A percentile compares a stretch with the other conserved stretches of the same genome.
Conservation (phyloP, 2,113 vertebrate species). For the Edolisoma coerulescens region DNA sequence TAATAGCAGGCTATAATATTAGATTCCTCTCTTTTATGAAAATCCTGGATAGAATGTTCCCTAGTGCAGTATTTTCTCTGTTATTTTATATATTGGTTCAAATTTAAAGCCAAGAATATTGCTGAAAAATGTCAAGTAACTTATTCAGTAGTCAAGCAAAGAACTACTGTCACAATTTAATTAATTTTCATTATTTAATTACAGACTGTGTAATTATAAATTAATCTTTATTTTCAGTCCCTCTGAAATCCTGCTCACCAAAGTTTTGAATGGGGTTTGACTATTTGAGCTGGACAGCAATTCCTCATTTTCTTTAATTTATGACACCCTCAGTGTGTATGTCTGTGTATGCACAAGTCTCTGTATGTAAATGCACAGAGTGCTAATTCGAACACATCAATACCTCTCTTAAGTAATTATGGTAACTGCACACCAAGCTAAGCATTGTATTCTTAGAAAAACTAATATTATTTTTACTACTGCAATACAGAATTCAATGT, state of each 20-base stretch:
- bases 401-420: neutral
- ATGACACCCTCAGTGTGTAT: neutral
- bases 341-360: neutral
- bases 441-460: neutral
- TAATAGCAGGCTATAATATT: constrained; percentile 40
- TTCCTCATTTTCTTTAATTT: neutral
- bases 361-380: neutral
- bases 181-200: neutral
- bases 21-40: constrained; percentile 26
- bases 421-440: neutral
- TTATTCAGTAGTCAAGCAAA: neutral
- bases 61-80: neutral
- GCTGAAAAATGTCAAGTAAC: neutral
- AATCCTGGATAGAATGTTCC: neutral
- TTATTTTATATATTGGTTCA: constrained; percentile 3
- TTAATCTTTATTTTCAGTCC: neutral
- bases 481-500: neutral
- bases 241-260: neutral
- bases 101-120: neutral
- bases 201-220: neutral
- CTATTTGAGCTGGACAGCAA: neutral
- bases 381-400: neutral
- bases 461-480: neutral
- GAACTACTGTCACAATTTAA: neutral
- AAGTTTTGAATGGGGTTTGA: neutral